Conservation (phyloP, 2,888 invertebrate species). For the Leistus spinibarbis region DNA sequence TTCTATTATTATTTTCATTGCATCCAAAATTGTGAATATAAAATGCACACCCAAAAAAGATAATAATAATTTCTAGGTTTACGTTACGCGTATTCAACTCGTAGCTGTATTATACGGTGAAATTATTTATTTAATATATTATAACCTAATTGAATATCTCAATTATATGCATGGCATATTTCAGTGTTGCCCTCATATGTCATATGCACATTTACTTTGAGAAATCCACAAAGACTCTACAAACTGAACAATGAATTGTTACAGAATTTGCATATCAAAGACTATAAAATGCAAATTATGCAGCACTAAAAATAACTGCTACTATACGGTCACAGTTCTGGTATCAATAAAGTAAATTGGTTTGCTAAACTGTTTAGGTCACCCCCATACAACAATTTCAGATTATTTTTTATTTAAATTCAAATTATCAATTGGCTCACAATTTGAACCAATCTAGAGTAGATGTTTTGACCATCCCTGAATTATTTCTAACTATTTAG, state of each 20-base stretch:
- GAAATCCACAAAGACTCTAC: background rate
- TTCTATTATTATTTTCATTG: no score
- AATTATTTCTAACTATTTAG: background rate
- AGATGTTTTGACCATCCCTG: no score
- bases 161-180: background rate
- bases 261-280: constrained; percentile 26
- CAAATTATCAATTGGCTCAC: background rate
- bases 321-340: background rate
- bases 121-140: background rate
- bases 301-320: constrained; percentile 21
- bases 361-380: background rate
- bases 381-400: background rate
- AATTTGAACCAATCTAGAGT: background rate
- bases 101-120: background rate
- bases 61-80: no score
- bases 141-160: background rate
- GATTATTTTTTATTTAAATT: background rate
- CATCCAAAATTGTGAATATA: no score
- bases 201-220: background rate
- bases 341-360: background rate
- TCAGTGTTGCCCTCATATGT: background rate
- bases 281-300: constrained; percentile 26
- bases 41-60: no score
- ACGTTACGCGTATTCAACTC: background rate
- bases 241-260: background rate